Base-by-base conservation (phyloP, 2,888 invertebrate genomes). In the Aricia artaxerxes region DNA sequence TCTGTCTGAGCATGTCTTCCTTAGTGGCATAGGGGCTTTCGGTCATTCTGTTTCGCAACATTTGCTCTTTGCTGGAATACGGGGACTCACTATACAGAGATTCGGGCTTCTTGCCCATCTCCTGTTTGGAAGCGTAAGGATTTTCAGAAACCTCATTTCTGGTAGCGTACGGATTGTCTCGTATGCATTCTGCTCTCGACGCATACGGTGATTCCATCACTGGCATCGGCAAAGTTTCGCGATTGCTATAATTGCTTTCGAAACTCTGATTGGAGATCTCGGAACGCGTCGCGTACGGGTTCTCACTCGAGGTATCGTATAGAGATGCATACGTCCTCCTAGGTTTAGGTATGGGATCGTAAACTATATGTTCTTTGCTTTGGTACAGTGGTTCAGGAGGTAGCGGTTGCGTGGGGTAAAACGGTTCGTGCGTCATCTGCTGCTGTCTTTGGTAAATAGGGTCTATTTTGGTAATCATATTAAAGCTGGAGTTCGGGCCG, bases 381-480 rank as follows among this genome's bases (percentile, higher is more conserved):
- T 94, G 94, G 92, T 94, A 94, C 84, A 91, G 83, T 79, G 94
- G 94, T 88, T 94, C 94, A 86, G 92, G 93, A 92, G 94, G 94
- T 93, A 94, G 88, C 73, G 94, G 92, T 89, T 94, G 94, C 77
- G 93, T 90, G 77, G 94, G 94, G 82, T 92, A 92, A 86, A 94
- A 94, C 35, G 93, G 93, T 89, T 95, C 94, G 80, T 94, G 94
- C 86, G 92, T 93, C 80, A 87, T 88, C 87, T 94, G 94, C 82
- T 93, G 92, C 80, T 92, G 92, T 90, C 94, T 93, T 93, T 95
- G 95, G 93, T 95, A 95, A 85, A 95, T 92, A 73, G 95, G 95
- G 85, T 95, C 95, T 90, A 95, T 95, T 91, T 94, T 94, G 88
- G 95, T 95, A 84, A 95, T 95, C 92, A 95, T 90, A 86, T 95